These are phyloP conservation scores for Aphidoletes aphidimyza DNA, from an alignment of 2,888 invertebrate species.

Conservation along the genomic window DNA sequence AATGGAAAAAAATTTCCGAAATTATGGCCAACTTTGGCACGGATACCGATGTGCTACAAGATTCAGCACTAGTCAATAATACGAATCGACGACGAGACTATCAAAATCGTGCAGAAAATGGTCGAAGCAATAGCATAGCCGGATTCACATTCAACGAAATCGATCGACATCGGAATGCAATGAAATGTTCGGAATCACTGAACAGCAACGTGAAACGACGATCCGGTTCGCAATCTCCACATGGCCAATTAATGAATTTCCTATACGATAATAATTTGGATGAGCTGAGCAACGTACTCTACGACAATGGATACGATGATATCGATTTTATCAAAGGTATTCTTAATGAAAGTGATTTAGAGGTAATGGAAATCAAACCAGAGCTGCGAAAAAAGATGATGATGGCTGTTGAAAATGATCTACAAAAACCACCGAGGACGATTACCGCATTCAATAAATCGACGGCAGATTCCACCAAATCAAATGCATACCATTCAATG, in stretches of 20 bases:
- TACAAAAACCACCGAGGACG: not conserved
- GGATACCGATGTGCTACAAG: constrained; percentile 70
- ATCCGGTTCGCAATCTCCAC: constrained; percentile 6
- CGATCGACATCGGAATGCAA: constrained; percentile 8
- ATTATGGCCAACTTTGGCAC: constrained; percentile 95
- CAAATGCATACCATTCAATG: not conserved
- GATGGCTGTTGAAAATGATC: constrained; percentile 8
- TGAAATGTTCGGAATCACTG: constrained; percentile 31
- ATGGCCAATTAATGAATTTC: constrained; percentile 18
- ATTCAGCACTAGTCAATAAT: not conserved
- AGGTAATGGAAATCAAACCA: not conserved
- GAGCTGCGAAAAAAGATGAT: not conserved
- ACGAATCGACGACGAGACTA: not conserved
- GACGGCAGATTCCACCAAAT: not conserved
- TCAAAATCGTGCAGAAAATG: constrained; percentile 37
- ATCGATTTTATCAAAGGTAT: constrained; percentile 88
- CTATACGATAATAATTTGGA: constrained; percentile 70
- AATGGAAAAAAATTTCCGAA: constrained; percentile 96
- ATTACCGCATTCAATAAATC: constrained; percentile 22
- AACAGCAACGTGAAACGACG: not conserved
- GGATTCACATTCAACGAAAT: not conserved
- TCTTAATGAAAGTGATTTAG: constrained; percentile 55
- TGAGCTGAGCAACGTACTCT: constrained; percentile 85
- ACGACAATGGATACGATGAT: constrained; percentile 91
- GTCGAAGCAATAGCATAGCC: constrained; percentile 47